phyloP scores from a whole-genome alignment of 2,888 invertebrate species.

The Lasioglossum malachurum region DNA sequence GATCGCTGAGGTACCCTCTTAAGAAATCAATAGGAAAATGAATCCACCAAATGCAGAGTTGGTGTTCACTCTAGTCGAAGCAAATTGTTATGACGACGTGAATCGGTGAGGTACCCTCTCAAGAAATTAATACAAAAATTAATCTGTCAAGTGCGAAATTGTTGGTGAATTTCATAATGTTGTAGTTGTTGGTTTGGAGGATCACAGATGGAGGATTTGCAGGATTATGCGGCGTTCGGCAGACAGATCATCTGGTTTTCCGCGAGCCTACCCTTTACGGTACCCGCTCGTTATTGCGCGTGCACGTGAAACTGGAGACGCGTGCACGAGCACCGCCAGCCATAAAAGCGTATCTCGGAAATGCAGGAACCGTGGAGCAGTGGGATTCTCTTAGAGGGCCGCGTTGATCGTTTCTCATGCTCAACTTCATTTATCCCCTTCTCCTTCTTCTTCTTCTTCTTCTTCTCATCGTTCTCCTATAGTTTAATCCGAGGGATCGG shows the following conservation, averaged over 20 bases:
- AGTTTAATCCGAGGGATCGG: slow-evolving; percentile 56
- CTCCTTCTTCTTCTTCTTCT: slow-evolving; percentile 18
- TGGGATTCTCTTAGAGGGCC: slow-evolving; percentile 19
- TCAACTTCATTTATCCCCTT: slow-evolving; percentile 22
- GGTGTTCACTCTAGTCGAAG: background rate
- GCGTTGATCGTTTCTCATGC: slow-evolving; percentile 47
- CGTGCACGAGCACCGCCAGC: slow-evolving; percentile 27
- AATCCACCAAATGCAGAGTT: too few relatives aligned
- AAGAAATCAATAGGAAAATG: too few relatives aligned
- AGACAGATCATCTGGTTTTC: slow-evolving; percentile 38
- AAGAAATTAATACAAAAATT: too few relatives aligned
- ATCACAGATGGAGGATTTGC: background rate
- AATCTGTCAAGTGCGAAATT: too few relatives aligned
- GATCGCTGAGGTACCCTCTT: background rate
- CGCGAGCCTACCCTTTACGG: slow-evolving; percentile 28
- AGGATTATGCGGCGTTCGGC: slow-evolving; percentile 25
- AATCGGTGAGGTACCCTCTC: background rate
- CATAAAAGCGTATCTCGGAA: slow-evolving; percentile 53
- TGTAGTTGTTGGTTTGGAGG: background rate
- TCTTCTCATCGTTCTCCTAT: slow-evolving; percentile 8
- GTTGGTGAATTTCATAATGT: background rate
- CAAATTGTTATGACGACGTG: background rate
- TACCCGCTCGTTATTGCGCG: slow-evolving; percentile 38
- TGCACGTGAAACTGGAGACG: slow-evolving; percentile 50
- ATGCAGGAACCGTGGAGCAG: slow-evolving; percentile 13